Evolutionary conservation across 2,888 invertebrate genomes (phyloP), one percentile per base, ranked within the genome.

Genomic region (Lasioglossum vierecki): DNA sequence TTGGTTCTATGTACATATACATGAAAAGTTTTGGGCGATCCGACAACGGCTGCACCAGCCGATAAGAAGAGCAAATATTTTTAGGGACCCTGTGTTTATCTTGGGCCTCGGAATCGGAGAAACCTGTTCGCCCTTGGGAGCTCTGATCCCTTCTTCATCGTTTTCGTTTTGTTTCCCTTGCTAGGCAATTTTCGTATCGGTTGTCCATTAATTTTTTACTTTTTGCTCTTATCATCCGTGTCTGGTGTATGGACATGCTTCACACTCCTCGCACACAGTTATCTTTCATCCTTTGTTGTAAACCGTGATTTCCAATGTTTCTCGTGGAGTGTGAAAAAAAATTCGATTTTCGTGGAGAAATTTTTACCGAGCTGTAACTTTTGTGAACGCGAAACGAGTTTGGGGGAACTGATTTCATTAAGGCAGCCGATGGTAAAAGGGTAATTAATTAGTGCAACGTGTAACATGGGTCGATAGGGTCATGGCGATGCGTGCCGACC

Each of bases 401-500:
- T n/a, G 2, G 49, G 39, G n/a, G 30, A 44, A 41, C 26, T 60
- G 60, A 60, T 60, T 77, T 60, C 39, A 26, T 84, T 70, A 35
- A 8, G 15, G 0, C 11, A 1, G 46, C 22, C 13, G 22, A 46
- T 39, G 35, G 35, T 78, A n/a, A 22, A 60, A 53, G 53, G n/a
- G 60, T 18, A 53, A 90, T 89, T 92, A 92, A 93, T 93, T 92
- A 91, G 90, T 88, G 91, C 92, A 91, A 89, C 92, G 92, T 89
- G 91, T 91, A 91, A 85, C 88, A 87, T 84, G 92, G 91, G 89
- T 88, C 84, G 82, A 82, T 80, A 72, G 73, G 76, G 86, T 84
- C 87, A 89, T 91, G 91, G 94, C 95, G 95, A 93, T 95, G 95
- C 94, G 95, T 94, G 95, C 76, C 86, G 85, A 82, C 77, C 77